Conservation (phyloP, 2,113 vertebrate species). For the Clarias gariepinus region DNA sequence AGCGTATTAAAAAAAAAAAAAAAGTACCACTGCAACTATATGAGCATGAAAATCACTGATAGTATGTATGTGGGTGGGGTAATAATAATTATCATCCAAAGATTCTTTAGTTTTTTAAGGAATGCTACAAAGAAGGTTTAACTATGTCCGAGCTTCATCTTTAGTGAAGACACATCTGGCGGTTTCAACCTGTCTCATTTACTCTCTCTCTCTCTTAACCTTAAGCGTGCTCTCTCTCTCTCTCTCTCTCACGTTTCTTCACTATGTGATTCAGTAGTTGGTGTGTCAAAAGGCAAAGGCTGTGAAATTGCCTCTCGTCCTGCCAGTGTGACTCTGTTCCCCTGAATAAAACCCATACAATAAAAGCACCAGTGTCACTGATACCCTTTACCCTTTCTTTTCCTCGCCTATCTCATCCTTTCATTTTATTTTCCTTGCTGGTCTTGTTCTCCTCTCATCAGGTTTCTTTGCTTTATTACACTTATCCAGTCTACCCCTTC, state of each 20-base stretch:
- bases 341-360: slow-evolving; percentile 30
- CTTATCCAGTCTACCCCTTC: neutral
- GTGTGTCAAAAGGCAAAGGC: slow-evolving; percentile 47
- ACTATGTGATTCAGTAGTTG: slow-evolving; percentile 23
- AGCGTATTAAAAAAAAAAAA: too few species aligned
- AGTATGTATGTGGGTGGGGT: neutral
- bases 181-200: neutral
- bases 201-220: neutral
- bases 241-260: neutral
- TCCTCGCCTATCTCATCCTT: neutral
- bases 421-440: neutral
- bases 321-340: slow-evolving; percentile 38
- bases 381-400: slow-evolving; percentile 19
- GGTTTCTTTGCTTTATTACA: neutral
- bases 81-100: neutral
- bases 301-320: slow-evolving; percentile 54
- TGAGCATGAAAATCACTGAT: neutral
- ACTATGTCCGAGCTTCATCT: neutral
- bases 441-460: neutral
- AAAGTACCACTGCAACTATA: too few species aligned
- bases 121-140: neutral
- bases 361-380: slow-evolving; percentile 24
- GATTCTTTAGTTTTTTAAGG: neutral
- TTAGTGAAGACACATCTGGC: neutral
- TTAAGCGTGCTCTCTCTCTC: neutral